Base-by-base conservation (phyloP, 2,797 vertebrate genomes). In the Peromyscus attwateri region DNA sequence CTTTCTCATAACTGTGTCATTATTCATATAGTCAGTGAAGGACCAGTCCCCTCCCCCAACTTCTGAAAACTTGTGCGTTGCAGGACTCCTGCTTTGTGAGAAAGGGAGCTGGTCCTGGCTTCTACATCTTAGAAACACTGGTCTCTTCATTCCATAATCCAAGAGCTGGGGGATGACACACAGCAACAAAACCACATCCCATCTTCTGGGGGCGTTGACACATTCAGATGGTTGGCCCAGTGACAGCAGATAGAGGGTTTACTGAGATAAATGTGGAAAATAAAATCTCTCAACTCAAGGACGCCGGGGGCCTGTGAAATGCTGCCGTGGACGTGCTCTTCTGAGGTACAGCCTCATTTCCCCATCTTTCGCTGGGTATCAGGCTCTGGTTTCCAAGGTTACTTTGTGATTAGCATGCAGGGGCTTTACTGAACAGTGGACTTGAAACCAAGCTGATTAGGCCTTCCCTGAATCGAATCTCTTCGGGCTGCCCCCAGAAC, bases 321-420 rank as follows among this genome's bases (percentile, higher is more conserved):
- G n/a, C 92, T 46, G 79, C 68, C 81, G 82, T 52, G 1, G 37
- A 71, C n/a, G 37, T 46, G 57, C 40, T 87, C 82, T 95, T 77
- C 83, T 62, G 88, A 43, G 0, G 6, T 82, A 66, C 49, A 34
- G 73, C 57, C 88, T 96, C 79, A 21, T 40, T 73, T 64, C 52
- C 13, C 29, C 34, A 37, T 70, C 83, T n/a, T 68, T 85, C 19
- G 31, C 40, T 94, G 68, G 93, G 73, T 68, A 29, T 70, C 3
- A 62, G 55, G 49, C 55, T 87, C 91, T 25, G 57, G 95, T 97
- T 95, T 97, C 97, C 96, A 92, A 87, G 97, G 82, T 64, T 92
- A 96, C 92, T 75, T 87, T 76, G 66, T 80, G 89, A 49, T 96
- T 76, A 96, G 93, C 37, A 46, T 89, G 81, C 82, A 76, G 94